Evolutionary conservation across 2,888 invertebrate species (phyloP), one percentile per base, ranked within the genome.

Genomic region (Ectobius pallidus): DNA sequence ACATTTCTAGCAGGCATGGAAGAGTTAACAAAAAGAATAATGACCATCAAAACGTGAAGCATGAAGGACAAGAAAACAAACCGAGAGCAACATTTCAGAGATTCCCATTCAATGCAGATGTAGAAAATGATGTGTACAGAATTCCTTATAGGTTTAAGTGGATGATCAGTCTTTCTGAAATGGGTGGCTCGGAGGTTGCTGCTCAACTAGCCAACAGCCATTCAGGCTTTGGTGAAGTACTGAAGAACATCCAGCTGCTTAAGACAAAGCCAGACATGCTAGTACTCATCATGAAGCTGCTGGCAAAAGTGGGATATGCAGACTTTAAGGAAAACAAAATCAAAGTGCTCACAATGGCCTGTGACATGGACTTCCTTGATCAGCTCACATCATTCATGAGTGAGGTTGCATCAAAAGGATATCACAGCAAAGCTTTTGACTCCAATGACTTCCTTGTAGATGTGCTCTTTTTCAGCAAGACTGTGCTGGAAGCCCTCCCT

Each of bases 221-320:
- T 16, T 82, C 83, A 1, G 85, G 85, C 0, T 86, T 86, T 78
- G 84, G 84, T 83, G 82, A 83, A 63, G 81, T 86, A 11, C 78
- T 86, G n/a, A 82, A 85, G 44, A 79, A 39, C 16, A 20, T 25
- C 9, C 7, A 79, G 4, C 83, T 85, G 69, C 76, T 86, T 7
- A 85, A 84, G 79, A 76, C 86, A 7, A 85, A 84, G 79, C 83
- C 83, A 39, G 86, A 87, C 77, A 84, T 82, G 76, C 82, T 86
- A 73, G 84, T 86, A 67, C 78, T 87, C 72, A 83, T 87, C 22
- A 81, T 85, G 1, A 84, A 81, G 80, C 81, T 86, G 77, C 76
- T 86, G 65, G 80, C 82, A 9, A 83, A 81, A 70, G 77, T 86
- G 18, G 85, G 84, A 82, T 55, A 79, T 78, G 76, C 78, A 25